Conservation (phyloP, 2,797 vertebrate species). For the Oophaga sylvatica region DNA sequence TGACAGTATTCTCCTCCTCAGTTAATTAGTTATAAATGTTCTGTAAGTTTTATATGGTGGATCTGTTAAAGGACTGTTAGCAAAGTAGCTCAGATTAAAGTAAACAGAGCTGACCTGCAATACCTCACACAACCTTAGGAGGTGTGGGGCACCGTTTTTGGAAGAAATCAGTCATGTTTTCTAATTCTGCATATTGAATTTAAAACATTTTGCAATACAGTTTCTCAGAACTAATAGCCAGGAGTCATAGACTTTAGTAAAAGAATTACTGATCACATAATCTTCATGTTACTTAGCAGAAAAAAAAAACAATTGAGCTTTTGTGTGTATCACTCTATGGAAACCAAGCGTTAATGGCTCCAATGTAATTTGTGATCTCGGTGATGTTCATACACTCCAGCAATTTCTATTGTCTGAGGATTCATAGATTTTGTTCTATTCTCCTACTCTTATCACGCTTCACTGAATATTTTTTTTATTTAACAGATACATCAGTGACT, state of each 20-base stretch:
- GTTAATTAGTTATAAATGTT: too few relatives aligned
- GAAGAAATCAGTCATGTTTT: background rate
- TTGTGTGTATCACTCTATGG: conserved; percentile 7
- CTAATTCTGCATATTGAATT: background rate
- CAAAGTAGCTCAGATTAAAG: too few relatives aligned
- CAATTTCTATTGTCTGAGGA: background rate
- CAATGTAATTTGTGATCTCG: background rate
- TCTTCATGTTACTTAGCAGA: background rate
- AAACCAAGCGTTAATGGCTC: conserved; percentile 15
- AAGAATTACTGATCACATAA: background rate
- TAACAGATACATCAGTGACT: background rate
- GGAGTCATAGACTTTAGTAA: conserved; percentile 5
- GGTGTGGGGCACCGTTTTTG: too few relatives aligned
- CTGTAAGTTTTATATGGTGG: too few relatives aligned
- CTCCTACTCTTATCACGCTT: background rate
- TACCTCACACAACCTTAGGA: too few relatives aligned
- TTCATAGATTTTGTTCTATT: background rate
- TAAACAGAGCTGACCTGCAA: too few relatives aligned
- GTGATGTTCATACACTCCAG: background rate
- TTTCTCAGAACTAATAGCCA: background rate
- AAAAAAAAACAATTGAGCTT: conserved; percentile 10
- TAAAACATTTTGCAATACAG: background rate
- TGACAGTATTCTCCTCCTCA: too few relatives aligned
- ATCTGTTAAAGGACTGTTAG: too few relatives aligned
- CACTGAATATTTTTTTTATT: background rate